Percentiles rank a stretch among this genome's conserved stretches.
phyloP scores from a whole-genome alignment of 2,888 invertebrate species.

The Brachyopa scutellaris region DNA sequence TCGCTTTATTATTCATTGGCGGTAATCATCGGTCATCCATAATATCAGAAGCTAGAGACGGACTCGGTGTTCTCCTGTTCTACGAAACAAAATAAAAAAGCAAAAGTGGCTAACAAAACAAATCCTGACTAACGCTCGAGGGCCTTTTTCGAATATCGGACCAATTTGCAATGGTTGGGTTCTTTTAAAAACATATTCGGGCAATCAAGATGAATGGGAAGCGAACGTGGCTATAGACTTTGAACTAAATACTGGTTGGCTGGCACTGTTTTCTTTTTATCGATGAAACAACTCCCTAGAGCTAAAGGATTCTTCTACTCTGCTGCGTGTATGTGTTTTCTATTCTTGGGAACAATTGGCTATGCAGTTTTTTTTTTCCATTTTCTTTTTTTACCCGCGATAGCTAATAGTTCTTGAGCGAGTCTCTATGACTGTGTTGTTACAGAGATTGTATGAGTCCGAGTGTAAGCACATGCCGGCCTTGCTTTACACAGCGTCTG shows the following conservation, averaged over 20 bases:
- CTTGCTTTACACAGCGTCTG: no score
- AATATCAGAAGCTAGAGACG: constrained; percentile 72
- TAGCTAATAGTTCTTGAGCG: constrained; percentile 28
- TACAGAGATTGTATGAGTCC: no score
- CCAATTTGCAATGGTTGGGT: constrained; percentile 68
- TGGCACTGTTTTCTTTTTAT: constrained; percentile 30
- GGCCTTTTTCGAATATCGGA: constrained; percentile 63
- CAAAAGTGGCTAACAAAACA: constrained; percentile 56
- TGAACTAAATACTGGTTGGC: constrained; percentile 37
- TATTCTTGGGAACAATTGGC: constrained; percentile 39
- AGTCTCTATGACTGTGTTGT: no score
- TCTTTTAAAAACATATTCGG: constrained; percentile 68
- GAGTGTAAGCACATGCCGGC: no score
- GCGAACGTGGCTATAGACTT: constrained; percentile 31
- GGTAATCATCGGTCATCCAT: constrained; percentile 72
- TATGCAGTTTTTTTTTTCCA: constrained; percentile 19
- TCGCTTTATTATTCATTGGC: constrained; percentile 71
- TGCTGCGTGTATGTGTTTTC: no score
- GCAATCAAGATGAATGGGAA: constrained; percentile 70
- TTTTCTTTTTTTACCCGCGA: background rate
- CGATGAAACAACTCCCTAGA: constrained; percentile 50
- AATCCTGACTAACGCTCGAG: constrained; percentile 67
- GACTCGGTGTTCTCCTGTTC: constrained; percentile 53
- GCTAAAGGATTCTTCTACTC: constrained; percentile 28
- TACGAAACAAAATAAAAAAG: constrained; percentile 60